Evolutionary conservation across 1,140 invertebrate genomes (phyloP).

Genomic region (Asobara japonica): DNA sequence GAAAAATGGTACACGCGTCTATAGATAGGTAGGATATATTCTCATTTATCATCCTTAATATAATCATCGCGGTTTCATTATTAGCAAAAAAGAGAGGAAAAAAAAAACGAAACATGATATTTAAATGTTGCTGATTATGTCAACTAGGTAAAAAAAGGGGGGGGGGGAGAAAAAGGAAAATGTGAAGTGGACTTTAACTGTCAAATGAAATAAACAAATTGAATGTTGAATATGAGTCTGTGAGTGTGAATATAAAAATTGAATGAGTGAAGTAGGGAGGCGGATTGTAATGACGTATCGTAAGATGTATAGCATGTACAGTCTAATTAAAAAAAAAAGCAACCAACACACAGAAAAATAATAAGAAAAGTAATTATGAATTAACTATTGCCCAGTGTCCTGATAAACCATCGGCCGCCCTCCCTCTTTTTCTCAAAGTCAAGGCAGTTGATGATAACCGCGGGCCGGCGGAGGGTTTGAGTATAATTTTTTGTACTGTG

Average conservation of each 20-base stretch:
- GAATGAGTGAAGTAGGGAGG: not conserved
- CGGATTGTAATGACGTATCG: not conserved
- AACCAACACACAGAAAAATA: slow-evolving; percentile 47
- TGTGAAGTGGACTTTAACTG: not conserved
- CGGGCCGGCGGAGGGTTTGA: slow-evolving; percentile 58
- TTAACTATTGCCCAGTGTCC: slow-evolving; percentile 48
- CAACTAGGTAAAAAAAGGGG: slow-evolving; percentile 36
- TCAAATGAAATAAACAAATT: not conserved
- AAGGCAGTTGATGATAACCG: slow-evolving; percentile 60
- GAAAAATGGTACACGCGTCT: slow-evolving; percentile 1
- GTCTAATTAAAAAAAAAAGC: slow-evolving; percentile 35
- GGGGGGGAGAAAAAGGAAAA: slow-evolving; percentile 20
- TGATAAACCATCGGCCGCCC: slow-evolving; percentile 49
- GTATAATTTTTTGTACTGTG: slow-evolving; percentile 71
- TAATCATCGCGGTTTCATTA: slow-evolving; percentile 51
- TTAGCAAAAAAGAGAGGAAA: too few species aligned
- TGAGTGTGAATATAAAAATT: slow-evolving; percentile 10
- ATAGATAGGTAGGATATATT: slow-evolving; percentile 61
- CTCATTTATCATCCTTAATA: slow-evolving; percentile 53
- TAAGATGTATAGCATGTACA: slow-evolving; percentile 28
- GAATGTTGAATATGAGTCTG: slow-evolving; percentile 1
- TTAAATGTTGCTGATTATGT: slow-evolving; percentile 61
- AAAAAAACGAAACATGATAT: slow-evolving; percentile 61
- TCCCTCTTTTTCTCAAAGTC: slow-evolving; percentile 58
- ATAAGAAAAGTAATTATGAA: slow-evolving; percentile 26